Evolutionary conservation across 1,140 invertebrate species (phyloP).

Genomic region (Chrysomallon squamiferum): DNA sequence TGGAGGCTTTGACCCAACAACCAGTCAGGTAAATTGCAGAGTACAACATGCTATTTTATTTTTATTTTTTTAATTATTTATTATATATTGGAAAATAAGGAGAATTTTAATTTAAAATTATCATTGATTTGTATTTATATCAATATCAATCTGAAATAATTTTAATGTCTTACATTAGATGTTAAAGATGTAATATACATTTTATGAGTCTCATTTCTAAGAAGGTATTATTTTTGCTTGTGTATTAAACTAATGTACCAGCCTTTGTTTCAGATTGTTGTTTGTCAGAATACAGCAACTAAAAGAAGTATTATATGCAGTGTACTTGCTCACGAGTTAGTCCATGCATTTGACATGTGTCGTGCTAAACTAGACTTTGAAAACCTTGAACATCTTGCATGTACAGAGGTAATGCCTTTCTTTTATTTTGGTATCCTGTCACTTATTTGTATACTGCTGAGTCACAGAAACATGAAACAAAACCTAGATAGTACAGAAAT

Average conservation of each 20-base stretch:
- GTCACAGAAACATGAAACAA: neutral
- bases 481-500: neutral
- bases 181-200: too few relatives aligned
- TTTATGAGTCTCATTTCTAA: too few relatives aligned
- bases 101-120: too few relatives aligned
- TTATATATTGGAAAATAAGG: too few relatives aligned
- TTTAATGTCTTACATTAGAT: too few relatives aligned
- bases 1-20: slow-evolving; percentile 89
- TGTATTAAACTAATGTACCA: too few relatives aligned
- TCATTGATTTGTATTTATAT: too few relatives aligned
- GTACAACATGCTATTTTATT: too few relatives aligned
- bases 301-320: slow-evolving; percentile 54
- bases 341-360: slow-evolving; percentile 97
- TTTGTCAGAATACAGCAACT: slow-evolving; percentile 80
- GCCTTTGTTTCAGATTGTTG: slow-evolving; percentile 77
- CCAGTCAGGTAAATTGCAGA: slow-evolving; percentile 76
- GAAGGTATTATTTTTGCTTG: too few relatives aligned
- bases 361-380: slow-evolving; percentile 86
- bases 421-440: neutral
- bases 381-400: slow-evolving; percentile 92
- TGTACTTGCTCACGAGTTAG: slow-evolving; percentile 89
- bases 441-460: neutral
- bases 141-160: too few relatives aligned
- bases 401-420: slow-evolving; percentile 81
- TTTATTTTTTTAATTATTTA: too few relatives aligned